Evolutionary conservation across 2,113 vertebrate genomes (phyloP).

Genomic region (Chionis minor): DNA sequence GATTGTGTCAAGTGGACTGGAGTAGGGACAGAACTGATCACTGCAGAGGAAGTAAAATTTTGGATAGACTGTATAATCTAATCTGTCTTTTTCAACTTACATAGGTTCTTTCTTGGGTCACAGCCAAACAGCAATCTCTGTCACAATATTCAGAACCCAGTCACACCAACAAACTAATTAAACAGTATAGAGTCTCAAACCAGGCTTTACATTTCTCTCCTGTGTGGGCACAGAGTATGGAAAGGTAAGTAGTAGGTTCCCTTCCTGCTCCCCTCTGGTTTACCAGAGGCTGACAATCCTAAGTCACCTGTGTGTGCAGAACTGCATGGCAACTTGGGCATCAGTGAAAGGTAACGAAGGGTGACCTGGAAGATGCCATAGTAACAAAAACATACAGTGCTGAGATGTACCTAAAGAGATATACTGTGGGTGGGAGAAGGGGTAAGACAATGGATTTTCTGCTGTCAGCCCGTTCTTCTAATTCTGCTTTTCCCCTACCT

Average conservation of each 20-base stretch:
- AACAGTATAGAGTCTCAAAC: neutral
- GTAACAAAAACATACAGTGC: neutral
- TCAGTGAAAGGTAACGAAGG: neutral
- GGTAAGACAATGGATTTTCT: neutral
- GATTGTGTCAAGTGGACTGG: neutral
- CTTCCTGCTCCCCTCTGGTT: neutral
- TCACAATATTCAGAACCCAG: neutral
- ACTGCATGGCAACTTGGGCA: neutral
- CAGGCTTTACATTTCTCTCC: neutral
- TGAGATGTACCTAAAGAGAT: neutral
- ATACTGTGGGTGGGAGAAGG: neutral
- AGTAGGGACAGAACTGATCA: neutral
- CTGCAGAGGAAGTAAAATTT: neutral
- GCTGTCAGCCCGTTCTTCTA: neutral
- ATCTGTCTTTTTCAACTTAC: neutral
- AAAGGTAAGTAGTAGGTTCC: neutral
- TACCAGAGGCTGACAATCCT: neutral
- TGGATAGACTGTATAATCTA: neutral
- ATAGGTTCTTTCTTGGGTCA: neutral
- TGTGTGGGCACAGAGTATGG: too few species aligned
- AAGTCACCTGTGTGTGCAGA: neutral
- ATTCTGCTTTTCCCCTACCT: neutral
- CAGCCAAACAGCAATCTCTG: neutral
- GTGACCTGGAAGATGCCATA: neutral
- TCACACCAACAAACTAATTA: neutral